Evolutionary conservation across 1,140 invertebrate species (phyloP).

Genomic region (Physella acuta): DNA sequence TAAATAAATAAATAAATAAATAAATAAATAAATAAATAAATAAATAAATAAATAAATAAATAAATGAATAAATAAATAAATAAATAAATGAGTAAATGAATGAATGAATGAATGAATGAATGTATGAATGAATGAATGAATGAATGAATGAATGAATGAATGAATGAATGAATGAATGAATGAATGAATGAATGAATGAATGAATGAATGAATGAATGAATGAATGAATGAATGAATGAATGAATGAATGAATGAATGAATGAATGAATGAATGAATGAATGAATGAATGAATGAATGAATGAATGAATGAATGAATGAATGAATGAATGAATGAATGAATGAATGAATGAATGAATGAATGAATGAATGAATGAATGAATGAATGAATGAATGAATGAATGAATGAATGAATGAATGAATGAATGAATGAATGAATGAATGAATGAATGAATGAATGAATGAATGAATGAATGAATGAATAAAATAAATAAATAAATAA

Average conservation of each 20-base stretch:
- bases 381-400: background rate
- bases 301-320: no score
- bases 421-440: background rate
- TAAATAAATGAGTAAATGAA: no score
- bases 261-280: background rate
- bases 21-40: background rate
- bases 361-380: background rate
- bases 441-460: background rate
- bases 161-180: background rate
- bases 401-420: no score
- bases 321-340: background rate
- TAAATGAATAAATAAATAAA: background rate
- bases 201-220: background rate
- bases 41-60: slow-evolving; percentile 5
- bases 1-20: background rate
- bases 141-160: no score
- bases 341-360: background rate
- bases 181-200: background rate
- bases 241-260: no score
- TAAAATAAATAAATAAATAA: background rate
- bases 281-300: background rate
- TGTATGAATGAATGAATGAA: background rate
- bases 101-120: background rate
- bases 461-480: no score
- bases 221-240: background rate